phyloP scores from a whole-genome alignment of 2,113 vertebrate genomes.

The Rhodinocichla rosea region DNA sequence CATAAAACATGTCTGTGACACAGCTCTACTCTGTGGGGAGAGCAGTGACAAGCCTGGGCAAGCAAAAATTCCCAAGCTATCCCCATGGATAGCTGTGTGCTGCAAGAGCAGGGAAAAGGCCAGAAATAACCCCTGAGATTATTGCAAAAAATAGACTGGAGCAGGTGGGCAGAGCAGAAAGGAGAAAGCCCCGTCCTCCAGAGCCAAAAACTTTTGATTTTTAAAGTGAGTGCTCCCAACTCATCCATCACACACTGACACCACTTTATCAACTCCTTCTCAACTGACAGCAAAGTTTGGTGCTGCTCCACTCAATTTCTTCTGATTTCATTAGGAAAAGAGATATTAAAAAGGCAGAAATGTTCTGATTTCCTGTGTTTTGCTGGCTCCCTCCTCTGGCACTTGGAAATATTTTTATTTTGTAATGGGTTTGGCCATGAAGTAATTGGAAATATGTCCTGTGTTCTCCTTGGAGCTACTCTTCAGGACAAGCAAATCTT shows the following conservation, averaged over 20 bases:
- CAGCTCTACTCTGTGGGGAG: neutral
- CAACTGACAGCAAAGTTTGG: neutral
- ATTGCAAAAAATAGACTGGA: neutral
- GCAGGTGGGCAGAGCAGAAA: neutral
- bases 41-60: neutral
- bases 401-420: slow-evolving; percentile 52
- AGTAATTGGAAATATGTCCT: neutral
- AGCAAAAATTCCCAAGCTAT: neutral
- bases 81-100: neutral
- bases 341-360: neutral
- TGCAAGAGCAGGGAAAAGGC: neutral
- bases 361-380: slow-evolving; percentile 36
- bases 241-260: neutral
- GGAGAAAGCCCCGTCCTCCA: neutral
- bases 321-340: slow-evolving; percentile 17
- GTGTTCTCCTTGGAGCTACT: neutral
- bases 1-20: no score
- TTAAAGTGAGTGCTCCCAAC: neutral
- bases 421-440: neutral
- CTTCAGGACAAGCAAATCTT: neutral
- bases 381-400: slow-evolving; percentile 62
- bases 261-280: neutral
- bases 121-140: neutral
- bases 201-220: neutral
- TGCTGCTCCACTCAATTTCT: neutral